Base-by-base conservation (phyloP, 2,797 vertebrate species). In the Brachyrhaphis roseni region DNA sequence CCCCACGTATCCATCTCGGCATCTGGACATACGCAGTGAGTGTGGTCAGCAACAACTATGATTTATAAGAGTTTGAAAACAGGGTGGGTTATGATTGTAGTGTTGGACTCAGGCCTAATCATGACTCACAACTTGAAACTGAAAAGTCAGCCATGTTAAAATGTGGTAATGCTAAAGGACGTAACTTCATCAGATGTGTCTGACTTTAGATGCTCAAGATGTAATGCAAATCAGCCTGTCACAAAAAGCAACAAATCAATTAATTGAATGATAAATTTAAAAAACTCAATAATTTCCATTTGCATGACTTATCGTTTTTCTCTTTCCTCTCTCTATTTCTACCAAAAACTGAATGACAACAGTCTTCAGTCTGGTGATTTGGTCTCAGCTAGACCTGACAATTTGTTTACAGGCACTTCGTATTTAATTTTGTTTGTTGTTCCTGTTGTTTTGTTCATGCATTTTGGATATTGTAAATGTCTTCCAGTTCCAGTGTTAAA, bases 1-100 rank as follows among this genome's bases (percentile, higher is more conserved):
- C 34, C 96, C 96, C 5, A 71, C 8, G 49, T 75, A 95, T 74
- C 89, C 92, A 1, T 92, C 88, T 0, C 0, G 64, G 85, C 96
- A 96, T 75, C 96, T 96, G 84, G 13, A 82, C 66, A 85, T 77
- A 88, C 20, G 20, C 76, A 39, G 64, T 70, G 20, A 0, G 34
- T 72, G 10, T n/a, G 23, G 36, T 45, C 46, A 68, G 26, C 23
- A 41, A 8, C 39, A 43, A n/a, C 4, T 13, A 43, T n/a, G 20
- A n/a, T 6, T 43, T 13, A 70, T 43, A 70, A 13, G 20, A 12
- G 64, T 36, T 36, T 66, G 8, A 66, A 66, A 66, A 18, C 34
- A 39, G 31, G 62, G 1, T 66, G 34, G 34, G 62, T 66, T 66
- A 20, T 66, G 18, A 20, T 39, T 18, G 39, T 39, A 11, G 20